These are phyloP conservation scores for Rostratula benghalensis DNA, from an alignment of 2,113 vertebrate genomes.

Conservation along the genomic window DNA sequence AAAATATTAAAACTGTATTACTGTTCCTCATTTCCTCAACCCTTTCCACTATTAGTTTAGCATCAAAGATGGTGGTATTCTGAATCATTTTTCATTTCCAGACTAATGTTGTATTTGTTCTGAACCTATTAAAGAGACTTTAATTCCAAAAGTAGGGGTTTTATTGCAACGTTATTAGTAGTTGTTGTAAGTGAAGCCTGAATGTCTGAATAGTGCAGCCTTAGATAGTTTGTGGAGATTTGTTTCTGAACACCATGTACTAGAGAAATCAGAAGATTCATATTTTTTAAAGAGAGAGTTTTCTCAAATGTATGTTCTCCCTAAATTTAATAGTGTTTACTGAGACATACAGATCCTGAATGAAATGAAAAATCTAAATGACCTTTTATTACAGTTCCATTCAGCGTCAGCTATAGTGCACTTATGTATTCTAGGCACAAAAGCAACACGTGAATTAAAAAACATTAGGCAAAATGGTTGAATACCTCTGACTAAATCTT, in stretches of 20 bases:
- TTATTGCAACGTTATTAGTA: background rate
- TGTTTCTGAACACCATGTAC: background rate
- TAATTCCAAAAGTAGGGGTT: background rate
- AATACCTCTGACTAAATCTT: background rate
- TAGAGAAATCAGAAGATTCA: background rate
- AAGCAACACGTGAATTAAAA: background rate
- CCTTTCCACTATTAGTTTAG: background rate
- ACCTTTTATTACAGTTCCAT: background rate
- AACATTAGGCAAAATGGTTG: background rate
- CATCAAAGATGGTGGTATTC: background rate
- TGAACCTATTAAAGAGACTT: background rate
- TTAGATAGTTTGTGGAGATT: background rate
- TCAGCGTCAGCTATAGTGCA: background rate
- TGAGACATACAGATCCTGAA: background rate
- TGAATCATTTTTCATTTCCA: background rate
- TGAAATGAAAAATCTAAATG: background rate
- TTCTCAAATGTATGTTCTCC: background rate
- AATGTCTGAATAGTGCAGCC: background rate
- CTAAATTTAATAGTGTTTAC: background rate
- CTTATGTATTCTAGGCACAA: background rate
- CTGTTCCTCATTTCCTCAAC: background rate
- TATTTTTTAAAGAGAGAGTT: background rate
- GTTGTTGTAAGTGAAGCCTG: background rate
- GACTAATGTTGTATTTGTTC: background rate
- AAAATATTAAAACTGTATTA: constrained; percentile 13